Evolutionary conservation across 2,888 invertebrate genomes (phyloP), one percentile per base, ranked within the genome.

Genomic region (Eupsilia transversa): DNA sequence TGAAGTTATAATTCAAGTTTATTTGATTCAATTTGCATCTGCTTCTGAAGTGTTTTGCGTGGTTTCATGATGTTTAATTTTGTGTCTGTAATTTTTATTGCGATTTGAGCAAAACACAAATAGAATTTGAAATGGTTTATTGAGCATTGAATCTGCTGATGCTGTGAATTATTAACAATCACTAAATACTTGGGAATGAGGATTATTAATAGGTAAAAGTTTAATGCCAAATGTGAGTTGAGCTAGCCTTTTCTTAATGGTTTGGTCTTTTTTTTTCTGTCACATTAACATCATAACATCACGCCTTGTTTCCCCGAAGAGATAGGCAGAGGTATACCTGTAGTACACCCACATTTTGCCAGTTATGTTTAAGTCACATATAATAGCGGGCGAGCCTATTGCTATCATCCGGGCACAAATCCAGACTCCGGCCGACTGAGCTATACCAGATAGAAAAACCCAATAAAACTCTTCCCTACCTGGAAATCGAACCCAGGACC

Each of bases 11-110:
- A 72, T 82, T 87, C 80, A 85, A 60, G 60, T 86, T 87, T 80
- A 85, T 86, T 84, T 85, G 74, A 83, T 86, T 84, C 66, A 77
- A 86, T 86, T 86, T 84, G 72, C 86, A 86, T 86, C 52, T 84
- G 59, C 10, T 78, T 75, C 72, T 56, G 49, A 56, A 69, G 12
- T 54, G n/a, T 60, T 73, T 72, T 54, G 30, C 38, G 41, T 43
- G 17, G 27, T 60, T 68, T 59, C 23, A 14, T 5, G 12, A 38
- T 56, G 49, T 46, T 54, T 82, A 41, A 52, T 57, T 65, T 56
- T 33, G n/a, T 38, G 49, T n/a, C 17, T 60, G 54, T 65, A 41
- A 41, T 43, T 65, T 68, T 54, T 56, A 52, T 56, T 56, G 0
- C 0, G 5, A 9, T 17, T 60, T 54, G 70, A 46, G 27, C 20